These are phyloP conservation scores for Paguma larvata DNA, from an alignment of 2,797 vertebrate species.

Conservation along the genomic window DNA sequence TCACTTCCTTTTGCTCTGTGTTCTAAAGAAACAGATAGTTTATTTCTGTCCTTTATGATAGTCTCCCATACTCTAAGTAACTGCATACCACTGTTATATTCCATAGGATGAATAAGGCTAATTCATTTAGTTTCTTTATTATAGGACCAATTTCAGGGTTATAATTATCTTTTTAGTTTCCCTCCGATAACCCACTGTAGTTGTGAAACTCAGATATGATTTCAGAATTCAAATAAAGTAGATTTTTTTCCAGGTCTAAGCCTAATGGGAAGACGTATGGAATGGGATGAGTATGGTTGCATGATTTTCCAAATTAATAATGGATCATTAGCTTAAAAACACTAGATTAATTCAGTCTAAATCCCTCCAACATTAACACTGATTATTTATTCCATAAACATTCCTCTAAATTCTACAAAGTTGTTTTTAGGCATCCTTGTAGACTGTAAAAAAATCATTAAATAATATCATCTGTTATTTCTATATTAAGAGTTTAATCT, in stretches of 20 bases:
- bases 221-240: neutral
- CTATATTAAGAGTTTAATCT: constrained; percentile 13
- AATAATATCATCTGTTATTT: constrained; percentile 7
- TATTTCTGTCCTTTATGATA: neutral
- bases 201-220: constrained; percentile 2
- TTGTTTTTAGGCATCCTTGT: neutral
- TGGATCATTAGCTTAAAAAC: neutral
- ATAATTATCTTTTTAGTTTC: neutral
- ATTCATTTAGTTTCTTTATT: constrained; percentile 9
- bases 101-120: neutral
- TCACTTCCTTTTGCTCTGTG: neutral
- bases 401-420: neutral
- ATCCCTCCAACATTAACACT: neutral
- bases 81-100: neutral
- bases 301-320: constrained; percentile 35
- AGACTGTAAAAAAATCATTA: constrained; percentile 23
- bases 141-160: neutral
- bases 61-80: neutral
- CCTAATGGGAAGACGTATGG: neutral
- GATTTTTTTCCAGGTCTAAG: neutral
- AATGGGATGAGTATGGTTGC: neutral
- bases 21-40: neutral
- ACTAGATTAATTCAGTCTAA: constrained; percentile 18
- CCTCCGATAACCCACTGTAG: neutral
- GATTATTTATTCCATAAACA: neutral